A percentile compares a stretch with the other conserved stretches of the same genome.
These are phyloP conservation scores for Lasioglossum malachurum DNA, from an alignment of 2,888 invertebrate species.

Conservation along the genomic window DNA sequence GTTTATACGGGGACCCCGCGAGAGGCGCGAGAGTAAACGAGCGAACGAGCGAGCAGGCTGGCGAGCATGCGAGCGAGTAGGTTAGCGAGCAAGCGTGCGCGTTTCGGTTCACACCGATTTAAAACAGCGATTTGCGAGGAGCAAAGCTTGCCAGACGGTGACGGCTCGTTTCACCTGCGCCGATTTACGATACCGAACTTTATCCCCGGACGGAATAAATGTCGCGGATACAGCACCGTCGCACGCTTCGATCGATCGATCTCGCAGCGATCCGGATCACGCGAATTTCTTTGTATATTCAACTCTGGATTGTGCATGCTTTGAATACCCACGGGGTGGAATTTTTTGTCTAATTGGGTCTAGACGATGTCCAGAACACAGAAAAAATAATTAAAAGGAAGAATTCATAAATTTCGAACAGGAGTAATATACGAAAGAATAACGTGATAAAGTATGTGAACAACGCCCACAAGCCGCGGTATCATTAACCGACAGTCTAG, in stretches of 20 bases:
- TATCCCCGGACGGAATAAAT: slow-evolving; percentile 40
- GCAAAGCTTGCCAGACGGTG: slow-evolving; percentile 28
- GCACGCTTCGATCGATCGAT: neutral
- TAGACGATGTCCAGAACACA: neutral
- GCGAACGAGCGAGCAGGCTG: neutral
- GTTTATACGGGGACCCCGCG: slow-evolving; percentile 54
- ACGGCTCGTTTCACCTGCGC: slow-evolving; percentile 55
- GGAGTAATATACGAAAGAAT: neutral
- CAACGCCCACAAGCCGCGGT: neutral
- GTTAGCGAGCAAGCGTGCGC: neutral
- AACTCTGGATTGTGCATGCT: too few species aligned
- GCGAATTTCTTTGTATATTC: too few species aligned
- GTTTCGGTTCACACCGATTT: slow-evolving; percentile 60
- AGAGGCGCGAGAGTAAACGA: slow-evolving; percentile 22
- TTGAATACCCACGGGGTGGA: neutral
- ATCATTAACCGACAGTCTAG: neutral
- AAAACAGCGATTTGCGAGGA: slow-evolving; percentile 53
- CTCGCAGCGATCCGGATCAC: neutral
- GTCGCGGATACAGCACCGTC: slow-evolving; percentile 28
- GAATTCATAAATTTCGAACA: neutral
- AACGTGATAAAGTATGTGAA: neutral
- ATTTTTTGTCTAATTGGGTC: neutral
- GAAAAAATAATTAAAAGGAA: neutral
- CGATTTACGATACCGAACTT: slow-evolving; percentile 57
- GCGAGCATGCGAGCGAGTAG: slow-evolving; percentile 4